phyloP scores from a whole-genome alignment of 1,140 invertebrate genomes.

The Tribolium madens region DNA sequence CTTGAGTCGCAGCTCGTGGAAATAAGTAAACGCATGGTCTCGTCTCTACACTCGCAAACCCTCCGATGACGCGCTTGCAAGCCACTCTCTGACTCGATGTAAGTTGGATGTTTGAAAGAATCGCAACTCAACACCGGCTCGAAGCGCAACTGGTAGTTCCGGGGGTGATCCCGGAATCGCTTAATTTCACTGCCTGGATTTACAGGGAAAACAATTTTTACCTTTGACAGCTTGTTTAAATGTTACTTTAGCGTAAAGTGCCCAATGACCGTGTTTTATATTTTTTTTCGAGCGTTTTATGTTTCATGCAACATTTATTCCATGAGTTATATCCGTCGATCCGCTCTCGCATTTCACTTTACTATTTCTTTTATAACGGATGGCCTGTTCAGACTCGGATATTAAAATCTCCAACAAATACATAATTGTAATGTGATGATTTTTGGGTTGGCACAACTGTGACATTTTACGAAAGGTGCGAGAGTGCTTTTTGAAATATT shows the following conservation, averaged over 20 bases:
- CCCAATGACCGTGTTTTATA: neutral
- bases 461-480: neutral
- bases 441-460: neutral
- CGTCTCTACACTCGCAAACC: too few species aligned
- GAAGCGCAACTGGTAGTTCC: slow-evolving; percentile 17
- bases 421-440: neutral
- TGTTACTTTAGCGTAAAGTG: neutral
- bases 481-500: neutral
- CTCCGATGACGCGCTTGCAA: neutral
- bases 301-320: slow-evolving; percentile 32
- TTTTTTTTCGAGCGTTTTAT: slow-evolving; percentile 19
- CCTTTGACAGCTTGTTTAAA: slow-evolving; percentile 15
- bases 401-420: neutral
- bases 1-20: neutral
- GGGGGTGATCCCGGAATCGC: neutral
- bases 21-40: slow-evolving; percentile 32
- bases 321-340: slow-evolving; percentile 26
- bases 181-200: neutral
- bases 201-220: neutral
- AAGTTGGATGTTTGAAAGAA: neutral
- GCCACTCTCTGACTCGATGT: neutral
- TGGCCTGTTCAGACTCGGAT: neutral
- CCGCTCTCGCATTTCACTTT: slow-evolving; percentile 6
- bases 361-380: neutral
- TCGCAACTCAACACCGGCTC: neutral